Evolutionary conservation across 64 coral and sea anemone species (phyloP).

Genomic region (Montipora cactus): DNA sequence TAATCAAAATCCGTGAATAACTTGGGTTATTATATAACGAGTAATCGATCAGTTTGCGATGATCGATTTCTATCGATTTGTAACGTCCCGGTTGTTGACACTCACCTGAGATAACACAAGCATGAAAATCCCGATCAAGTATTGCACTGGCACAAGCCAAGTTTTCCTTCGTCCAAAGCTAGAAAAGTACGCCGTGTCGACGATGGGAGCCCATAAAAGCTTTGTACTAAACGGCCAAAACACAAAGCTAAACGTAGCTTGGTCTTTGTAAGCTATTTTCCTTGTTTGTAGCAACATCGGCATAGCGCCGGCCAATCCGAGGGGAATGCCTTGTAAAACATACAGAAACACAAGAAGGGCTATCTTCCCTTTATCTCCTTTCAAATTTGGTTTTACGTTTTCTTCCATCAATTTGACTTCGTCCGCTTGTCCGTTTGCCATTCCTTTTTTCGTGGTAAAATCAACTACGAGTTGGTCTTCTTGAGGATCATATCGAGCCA

Average conservation of each 20-base stretch:
- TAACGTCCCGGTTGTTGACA: background rate
- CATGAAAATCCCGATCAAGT: slow-evolving; percentile 94
- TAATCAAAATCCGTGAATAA: too few relatives aligned
- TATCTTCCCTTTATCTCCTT: slow-evolving; percentile 70
- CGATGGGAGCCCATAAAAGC: slow-evolving; percentile 92
- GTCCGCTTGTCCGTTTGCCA: background rate
- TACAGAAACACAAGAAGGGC: slow-evolving; percentile 88
- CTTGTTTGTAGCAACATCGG: slow-evolving; percentile 88
- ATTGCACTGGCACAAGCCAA: slow-evolving; percentile 97
- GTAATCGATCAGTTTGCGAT: too few relatives aligned
- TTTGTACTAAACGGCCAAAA: slow-evolving; percentile 98
- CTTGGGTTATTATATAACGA: too few relatives aligned
- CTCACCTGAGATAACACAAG: slow-evolving; percentile 87
- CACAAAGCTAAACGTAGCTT: slow-evolving; percentile 96
- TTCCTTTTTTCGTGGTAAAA: background rate
- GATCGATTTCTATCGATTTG: too few relatives aligned
- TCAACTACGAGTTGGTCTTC: background rate
- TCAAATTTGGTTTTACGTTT: slow-evolving; percentile 16
- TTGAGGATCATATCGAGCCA: background rate
- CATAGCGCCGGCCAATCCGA: slow-evolving; percentile 90
- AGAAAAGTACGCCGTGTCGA: slow-evolving; percentile 85
- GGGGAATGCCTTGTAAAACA: slow-evolving; percentile 91
- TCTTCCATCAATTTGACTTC: slow-evolving; percentile 4
- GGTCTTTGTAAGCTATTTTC: slow-evolving; percentile 89
- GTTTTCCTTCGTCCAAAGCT: slow-evolving; percentile 92